Conservation (phyloP, 2,888 invertebrate genomes). For the Gerosis bhagava region DNA sequence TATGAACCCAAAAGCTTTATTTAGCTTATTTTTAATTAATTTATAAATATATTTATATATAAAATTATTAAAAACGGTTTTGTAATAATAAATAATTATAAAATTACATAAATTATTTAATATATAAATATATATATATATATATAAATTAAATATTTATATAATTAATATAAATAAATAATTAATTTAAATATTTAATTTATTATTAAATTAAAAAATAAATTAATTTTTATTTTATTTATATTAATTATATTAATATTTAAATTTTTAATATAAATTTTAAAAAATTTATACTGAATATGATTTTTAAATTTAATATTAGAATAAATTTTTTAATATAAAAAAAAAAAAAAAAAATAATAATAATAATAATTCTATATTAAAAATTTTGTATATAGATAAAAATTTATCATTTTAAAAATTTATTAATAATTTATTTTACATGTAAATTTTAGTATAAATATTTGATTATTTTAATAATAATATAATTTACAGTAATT, state of each 20-base stretch:
- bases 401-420: slow-evolving; percentile 74
- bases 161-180: slow-evolving; percentile 34
- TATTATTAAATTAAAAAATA: slow-evolving; percentile 40
- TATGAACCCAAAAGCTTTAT: slow-evolving; percentile 85
- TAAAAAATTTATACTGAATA: slow-evolving; percentile 57
- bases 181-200: slow-evolving; percentile 34
- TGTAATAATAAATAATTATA: slow-evolving; percentile 17
- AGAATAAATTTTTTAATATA: slow-evolving; percentile 31
- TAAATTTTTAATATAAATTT: slow-evolving; percentile 31
- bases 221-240: slow-evolving; percentile 32
- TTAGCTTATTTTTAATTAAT: slow-evolving; percentile 74
- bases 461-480: slow-evolving; percentile 64
- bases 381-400: slow-evolving; percentile 44
- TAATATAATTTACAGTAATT: slow-evolving; percentile 49
- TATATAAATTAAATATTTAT: slow-evolving; percentile 9
- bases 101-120: slow-evolving; percentile 8
- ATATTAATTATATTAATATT: slow-evolving; percentile 36
- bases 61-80: slow-evolving; percentile 37
- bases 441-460: slow-evolving; percentile 79
- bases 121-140: slow-evolving; percentile 28
- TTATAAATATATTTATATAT: slow-evolving; percentile 31
- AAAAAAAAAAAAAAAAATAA: slow-evolving; percentile 58
- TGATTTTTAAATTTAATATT: slow-evolving; percentile 41
- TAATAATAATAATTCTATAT: slow-evolving; percentile 45
- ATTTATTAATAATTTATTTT: slow-evolving; percentile 78